phyloP scores from a whole-genome alignment of 1,140 invertebrate species.

The Zaprionus vittiger region DNA sequence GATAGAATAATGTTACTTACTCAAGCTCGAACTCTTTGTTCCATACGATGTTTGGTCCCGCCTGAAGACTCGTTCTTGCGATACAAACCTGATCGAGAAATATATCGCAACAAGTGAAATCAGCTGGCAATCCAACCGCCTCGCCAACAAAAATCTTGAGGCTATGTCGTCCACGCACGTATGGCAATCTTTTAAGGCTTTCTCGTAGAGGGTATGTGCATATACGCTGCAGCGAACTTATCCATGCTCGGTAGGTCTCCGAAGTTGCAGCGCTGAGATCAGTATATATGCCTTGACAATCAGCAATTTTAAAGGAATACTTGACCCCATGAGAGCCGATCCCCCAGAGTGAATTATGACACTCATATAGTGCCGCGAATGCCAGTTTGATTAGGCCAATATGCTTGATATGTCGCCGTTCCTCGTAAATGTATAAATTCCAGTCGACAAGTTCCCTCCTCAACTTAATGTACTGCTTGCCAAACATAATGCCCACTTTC shows the following conservation, averaged over 20 bases:
- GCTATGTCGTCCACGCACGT: background rate
- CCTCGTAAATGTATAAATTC: background rate
- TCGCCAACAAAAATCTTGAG: background rate
- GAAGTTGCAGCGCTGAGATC: background rate
- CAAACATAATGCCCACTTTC: no score
- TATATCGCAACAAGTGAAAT: background rate
- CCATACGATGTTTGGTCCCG: background rate
- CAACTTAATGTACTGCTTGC: background rate
- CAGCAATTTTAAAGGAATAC: background rate
- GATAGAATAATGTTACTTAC: background rate
- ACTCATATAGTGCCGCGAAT: background rate
- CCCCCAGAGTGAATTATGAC: background rate
- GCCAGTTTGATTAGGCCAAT: background rate
- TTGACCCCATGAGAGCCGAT: background rate
- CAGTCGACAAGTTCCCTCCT: fast-evolving
- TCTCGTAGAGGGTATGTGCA: background rate
- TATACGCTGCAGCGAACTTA: background rate
- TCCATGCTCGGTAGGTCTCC: background rate
- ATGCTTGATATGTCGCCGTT: background rate
- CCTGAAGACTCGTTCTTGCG: background rate
- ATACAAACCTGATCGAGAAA: background rate
- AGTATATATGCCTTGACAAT: background rate
- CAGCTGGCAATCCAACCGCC: background rate
- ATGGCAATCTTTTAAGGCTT: no score
- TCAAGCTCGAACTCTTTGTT: background rate